Conservation (phyloP, 2,113 vertebrate species). For the Notarius quadriscutis region DNA sequence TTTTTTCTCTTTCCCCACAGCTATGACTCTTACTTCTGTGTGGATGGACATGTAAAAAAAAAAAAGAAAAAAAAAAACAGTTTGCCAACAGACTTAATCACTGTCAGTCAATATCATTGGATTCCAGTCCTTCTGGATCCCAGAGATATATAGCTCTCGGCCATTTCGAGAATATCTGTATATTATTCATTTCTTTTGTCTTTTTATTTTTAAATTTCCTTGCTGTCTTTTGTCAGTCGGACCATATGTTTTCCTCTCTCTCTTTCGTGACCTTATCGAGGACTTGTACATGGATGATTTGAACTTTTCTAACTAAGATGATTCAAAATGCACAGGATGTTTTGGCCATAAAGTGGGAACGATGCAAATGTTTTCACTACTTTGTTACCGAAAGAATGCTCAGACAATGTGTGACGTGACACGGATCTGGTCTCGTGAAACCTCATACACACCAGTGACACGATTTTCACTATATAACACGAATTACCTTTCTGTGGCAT, state of each 20-base stretch:
- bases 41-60: constrained; percentile 60
- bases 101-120: constrained; percentile 48
- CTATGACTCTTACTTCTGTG: constrained; percentile 51
- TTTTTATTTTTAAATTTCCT: constrained; percentile 53
- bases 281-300: constrained; percentile 59
- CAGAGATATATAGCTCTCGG: constrained; percentile 52
- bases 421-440: background rate
- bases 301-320: constrained; percentile 54
- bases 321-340: constrained; percentile 55
- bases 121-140: constrained; percentile 57
- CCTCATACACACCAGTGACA: background rate
- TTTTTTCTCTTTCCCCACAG: constrained; percentile 32
- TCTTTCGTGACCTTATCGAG: constrained; percentile 27
- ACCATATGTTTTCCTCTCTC: constrained; percentile 44
- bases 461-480: background rate
- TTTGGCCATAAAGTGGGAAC: constrained; percentile 20
- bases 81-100: constrained; percentile 61
- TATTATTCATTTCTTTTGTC: constrained; percentile 58
- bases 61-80: background rate
- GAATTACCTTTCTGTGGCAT: constrained; percentile 28
- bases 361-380: background rate
- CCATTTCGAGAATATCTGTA: constrained; percentile 67
- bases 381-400: background rate
- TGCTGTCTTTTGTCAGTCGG: constrained; percentile 40
- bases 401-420: background rate